phyloP scores from a whole-genome alignment of 2,797 vertebrate genomes.

The Catharus ustulatus region DNA sequence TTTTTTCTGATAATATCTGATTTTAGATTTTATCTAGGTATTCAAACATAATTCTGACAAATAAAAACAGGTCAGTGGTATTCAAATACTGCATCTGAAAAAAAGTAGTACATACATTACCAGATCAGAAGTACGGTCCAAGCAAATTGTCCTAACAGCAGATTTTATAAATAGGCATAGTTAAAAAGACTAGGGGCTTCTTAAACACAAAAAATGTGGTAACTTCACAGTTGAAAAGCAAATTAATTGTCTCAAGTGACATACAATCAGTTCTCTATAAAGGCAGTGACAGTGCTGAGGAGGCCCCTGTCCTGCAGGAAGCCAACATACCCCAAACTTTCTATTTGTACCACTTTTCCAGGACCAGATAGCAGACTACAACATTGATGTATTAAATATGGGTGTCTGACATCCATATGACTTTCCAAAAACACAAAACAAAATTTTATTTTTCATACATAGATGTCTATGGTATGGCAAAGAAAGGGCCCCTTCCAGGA shows the following conservation, averaged over 20 bases:
- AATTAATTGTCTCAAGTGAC: neutral
- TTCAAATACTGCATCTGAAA: neutral
- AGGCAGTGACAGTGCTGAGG: neutral
- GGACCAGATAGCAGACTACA: neutral
- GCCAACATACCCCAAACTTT: neutral
- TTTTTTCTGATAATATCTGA: neutral
- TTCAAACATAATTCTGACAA: neutral
- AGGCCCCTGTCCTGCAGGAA: neutral
- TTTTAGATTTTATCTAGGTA: neutral
- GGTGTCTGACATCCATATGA: fast-evolving
- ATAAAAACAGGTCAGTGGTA: neutral
- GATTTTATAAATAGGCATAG: neutral
- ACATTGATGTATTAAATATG: neutral
- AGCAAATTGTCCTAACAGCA: neutral
- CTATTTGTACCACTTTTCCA: neutral
- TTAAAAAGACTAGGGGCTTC: neutral
- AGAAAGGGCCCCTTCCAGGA: neutral
- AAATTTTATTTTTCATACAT: neutral
- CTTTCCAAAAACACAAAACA: neutral
- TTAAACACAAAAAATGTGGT: neutral
- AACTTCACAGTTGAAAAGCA: neutral
- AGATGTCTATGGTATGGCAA: neutral
- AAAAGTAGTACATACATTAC: neutral
- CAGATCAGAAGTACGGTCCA: neutral
- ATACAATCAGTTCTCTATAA: neutral